A percentile compares a stretch with the other conserved stretches of the same genome.
Evolutionary conservation across 2,888 invertebrate species (phyloP).

Genomic region (Cartodere bifasciata): DNA sequence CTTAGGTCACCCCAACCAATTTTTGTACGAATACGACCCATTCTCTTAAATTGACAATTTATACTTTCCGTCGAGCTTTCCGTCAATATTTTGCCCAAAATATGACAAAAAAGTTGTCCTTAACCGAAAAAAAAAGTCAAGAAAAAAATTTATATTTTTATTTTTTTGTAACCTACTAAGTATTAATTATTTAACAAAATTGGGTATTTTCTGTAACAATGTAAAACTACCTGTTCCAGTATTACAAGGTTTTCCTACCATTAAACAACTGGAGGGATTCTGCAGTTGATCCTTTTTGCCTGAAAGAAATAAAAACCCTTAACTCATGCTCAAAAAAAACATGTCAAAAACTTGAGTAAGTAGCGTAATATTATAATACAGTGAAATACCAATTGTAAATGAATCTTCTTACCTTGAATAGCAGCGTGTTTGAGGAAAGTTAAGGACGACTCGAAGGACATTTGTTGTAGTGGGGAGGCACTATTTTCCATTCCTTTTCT

Average conservation of each 20-base stretch:
- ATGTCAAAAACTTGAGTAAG: neutral
- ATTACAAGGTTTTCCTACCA: conserved; percentile 71
- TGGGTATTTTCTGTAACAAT: conserved; percentile 22
- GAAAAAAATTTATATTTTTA: no score
- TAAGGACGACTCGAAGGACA: conserved; percentile 93
- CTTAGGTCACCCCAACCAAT: no score
- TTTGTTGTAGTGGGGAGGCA: conserved; percentile 92
- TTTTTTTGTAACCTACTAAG: no score
- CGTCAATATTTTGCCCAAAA: no score
- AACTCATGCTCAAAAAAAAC: neutral
- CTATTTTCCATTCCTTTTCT: conserved; percentile 80
- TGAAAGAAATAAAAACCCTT: conserved; percentile 30
- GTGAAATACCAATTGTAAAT: conserved; percentile 1
- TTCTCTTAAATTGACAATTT: no score
- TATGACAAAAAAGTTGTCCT: no score
- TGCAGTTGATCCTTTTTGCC: conserved; percentile 61
- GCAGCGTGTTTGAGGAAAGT: conserved; percentile 66
- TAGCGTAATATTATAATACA: neutral
- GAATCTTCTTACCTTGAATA: conserved; percentile 5
- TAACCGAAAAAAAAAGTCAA: no score
- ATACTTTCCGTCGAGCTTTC: no score
- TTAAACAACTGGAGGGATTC: conserved; percentile 78
- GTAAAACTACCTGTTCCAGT: conserved; percentile 73
- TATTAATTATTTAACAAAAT: conserved; percentile 5
- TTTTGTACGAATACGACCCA: no score